Evolutionary conservation across 2,797 vertebrate species (phyloP), one percentile per base, ranked within the genome.

Genomic region (Spondyliosoma cantharus): DNA sequence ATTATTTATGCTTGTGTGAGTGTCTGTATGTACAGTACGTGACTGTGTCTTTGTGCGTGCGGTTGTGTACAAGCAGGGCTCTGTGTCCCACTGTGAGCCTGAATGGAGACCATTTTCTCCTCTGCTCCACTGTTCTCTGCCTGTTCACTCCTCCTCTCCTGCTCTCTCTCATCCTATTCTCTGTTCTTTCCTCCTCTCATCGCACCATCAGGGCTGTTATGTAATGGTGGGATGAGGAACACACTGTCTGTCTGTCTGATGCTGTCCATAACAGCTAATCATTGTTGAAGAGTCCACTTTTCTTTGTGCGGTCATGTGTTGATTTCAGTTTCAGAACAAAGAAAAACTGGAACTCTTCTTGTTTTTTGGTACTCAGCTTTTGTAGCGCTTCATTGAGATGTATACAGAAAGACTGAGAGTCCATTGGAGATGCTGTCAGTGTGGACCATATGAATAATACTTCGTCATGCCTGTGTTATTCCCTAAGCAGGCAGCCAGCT

Each of bases 91-190:
- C 78, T 67, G 71, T 71, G 81, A 78, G 71, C 9, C 79, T 92
- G 87, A 91, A 93, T 88, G 73, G 81, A 82, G 81, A 74, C 70
- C 63, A 81, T 85, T 90, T 86, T 86, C 45, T 81, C 37, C 50
- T 67, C 71, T 24, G 43, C 37, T 58, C 60, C 62, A 70, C 52
- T 84, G 72, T 79, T 75, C 61, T 82, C 50, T 24, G 57, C 29
- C 68, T 76, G 61, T 43, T 77, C 72, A 74, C 82, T 76, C 80
- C 71, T 80, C 62, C 68, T 88, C 74, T 72, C 49, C 48, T 64
- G 27, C 58, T 59, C 56, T 73, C 20, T 77, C 63, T 79, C 67
- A 59, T 78, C 65, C 80, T 27, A 48, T 73, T 70, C 83, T 84
- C 84, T 88, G 57, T 82, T 78, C 56, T 62, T 67, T 49, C 57